Evolutionary conservation across 1,140 invertebrate species (phyloP).

Genomic region (Dermatophagoides farinae): DNA sequence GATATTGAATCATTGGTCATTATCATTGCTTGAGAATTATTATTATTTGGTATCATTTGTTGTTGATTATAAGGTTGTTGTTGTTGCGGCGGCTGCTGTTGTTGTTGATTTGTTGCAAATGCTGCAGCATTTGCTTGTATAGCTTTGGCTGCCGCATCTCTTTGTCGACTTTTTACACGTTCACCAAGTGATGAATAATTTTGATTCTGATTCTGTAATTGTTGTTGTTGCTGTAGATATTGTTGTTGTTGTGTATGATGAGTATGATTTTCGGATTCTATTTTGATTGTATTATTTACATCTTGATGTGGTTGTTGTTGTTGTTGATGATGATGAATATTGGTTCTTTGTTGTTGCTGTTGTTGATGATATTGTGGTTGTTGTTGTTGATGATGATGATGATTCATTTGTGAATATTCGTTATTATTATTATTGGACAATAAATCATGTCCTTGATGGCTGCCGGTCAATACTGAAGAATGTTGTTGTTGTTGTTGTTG

Average conservation of each 20-base stretch:
- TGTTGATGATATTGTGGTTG: not conserved
- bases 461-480: not conserved
- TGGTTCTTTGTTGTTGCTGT: not conserved
- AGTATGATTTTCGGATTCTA: not conserved
- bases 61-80: not conserved
- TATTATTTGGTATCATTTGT: not conserved
- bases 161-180: constrained; percentile 11
- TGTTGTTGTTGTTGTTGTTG: constrained; percentile 4
- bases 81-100: not conserved
- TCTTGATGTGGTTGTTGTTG: not conserved
- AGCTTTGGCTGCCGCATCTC: not conserved
- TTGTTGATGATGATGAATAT: not conserved
- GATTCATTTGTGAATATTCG: not conserved
- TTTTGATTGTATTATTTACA: not conserved
- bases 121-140: not conserved
- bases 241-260: too few relatives aligned
- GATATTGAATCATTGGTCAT: not conserved
- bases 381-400: not conserved
- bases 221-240: too few relatives aligned
- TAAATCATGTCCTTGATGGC: not conserved
- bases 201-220: not conserved
- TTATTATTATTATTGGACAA: not conserved
- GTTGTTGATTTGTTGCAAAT: not conserved
- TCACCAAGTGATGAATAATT: constrained; percentile 15
- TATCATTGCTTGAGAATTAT: not conserved